Evolutionary conservation across 2,888 invertebrate species (phyloP).

Genomic region (Trissoscelio sp.): DNA sequence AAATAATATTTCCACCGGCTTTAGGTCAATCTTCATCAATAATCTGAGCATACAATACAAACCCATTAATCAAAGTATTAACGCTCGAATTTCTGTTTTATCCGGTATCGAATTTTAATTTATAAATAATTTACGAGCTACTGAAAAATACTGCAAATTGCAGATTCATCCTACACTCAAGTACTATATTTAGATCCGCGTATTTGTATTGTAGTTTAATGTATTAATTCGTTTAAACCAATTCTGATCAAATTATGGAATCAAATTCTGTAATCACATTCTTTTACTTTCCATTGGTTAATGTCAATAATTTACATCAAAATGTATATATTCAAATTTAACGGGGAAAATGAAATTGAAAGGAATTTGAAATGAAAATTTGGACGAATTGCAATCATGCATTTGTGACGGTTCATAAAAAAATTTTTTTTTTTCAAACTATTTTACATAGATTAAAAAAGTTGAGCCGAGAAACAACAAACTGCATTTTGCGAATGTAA

Average conservation of each 20-base stretch:
- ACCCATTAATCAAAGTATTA: slow-evolving; percentile 59
- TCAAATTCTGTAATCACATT: no score
- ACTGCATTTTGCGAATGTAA: not conserved
- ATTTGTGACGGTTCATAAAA: not conserved
- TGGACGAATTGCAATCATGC: not conserved
- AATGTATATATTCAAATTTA: no score
- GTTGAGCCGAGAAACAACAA: not conserved
- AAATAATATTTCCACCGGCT: slow-evolving; percentile 32
- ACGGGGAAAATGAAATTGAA: no score
- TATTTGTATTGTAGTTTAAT: no score
- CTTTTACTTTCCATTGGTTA: no score
- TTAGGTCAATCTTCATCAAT: slow-evolving; percentile 57
- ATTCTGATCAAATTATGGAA: no score
- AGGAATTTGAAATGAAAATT: no score
- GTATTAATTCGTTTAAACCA: not conserved
- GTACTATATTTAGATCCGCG: not conserved
- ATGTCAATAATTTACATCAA: no score
- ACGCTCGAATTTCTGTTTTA: slow-evolving; percentile 36
- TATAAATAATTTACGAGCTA: slow-evolving; percentile 46
- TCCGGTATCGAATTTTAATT: slow-evolving; percentile 54
- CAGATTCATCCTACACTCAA: slow-evolving; percentile 11
- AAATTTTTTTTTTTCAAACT: not conserved
- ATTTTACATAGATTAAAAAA: slow-evolving; percentile 20
- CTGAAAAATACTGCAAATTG: slow-evolving; percentile 31
- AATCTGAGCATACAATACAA: slow-evolving; percentile 44